Percentiles rank a stretch among this genome's conserved stretches.
Conservation (phyloP, 2,888 invertebrate genomes). For the Cepaea hortensis region DNA sequence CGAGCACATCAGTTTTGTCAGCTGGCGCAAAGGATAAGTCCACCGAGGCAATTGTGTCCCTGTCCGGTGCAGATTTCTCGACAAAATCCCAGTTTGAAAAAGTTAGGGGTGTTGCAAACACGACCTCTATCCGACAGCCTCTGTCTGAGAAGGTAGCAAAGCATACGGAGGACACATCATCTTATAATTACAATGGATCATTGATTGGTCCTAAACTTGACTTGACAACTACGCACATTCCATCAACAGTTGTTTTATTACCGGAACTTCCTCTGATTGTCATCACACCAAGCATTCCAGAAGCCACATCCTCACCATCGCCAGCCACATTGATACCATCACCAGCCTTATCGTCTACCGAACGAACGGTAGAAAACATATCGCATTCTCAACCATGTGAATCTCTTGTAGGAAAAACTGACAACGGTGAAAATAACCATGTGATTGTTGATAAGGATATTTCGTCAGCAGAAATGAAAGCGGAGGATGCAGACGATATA, state of each 20-base stretch:
- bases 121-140: background rate
- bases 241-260: background rate
- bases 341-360: background rate
- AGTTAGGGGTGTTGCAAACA: background rate
- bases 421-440: background rate
- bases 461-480: background rate
- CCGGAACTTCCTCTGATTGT: background rate
- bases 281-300: constrained; percentile 7
- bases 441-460: background rate
- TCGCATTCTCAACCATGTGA: background rate
- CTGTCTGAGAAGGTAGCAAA: too few species aligned
- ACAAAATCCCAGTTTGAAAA: background rate
- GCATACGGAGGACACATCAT: background rate
- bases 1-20: background rate
- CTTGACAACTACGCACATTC: constrained; percentile 10
- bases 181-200: background rate
- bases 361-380: background rate
- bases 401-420: background rate
- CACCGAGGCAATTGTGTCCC: background rate
- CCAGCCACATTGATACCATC: background rate
- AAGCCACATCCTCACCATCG: background rate
- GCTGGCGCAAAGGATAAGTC: background rate
- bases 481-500: background rate
- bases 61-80: background rate
- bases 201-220: background rate